phyloP scores from a whole-genome alignment of 1,140 invertebrate species.

The Kradibia gibbosae region DNA sequence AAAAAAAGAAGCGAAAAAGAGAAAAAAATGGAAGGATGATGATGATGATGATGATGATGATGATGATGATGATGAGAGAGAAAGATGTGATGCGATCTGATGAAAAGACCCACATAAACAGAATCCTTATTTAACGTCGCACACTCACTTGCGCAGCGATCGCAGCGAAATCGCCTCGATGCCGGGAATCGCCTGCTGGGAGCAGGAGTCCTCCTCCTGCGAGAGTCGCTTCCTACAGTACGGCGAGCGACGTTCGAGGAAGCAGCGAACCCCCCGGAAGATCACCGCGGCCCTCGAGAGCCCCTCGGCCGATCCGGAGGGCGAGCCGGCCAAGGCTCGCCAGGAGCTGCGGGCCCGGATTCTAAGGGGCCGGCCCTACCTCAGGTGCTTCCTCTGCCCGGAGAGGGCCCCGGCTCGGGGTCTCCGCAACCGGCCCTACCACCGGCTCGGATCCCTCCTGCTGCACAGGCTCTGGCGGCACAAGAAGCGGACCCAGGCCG shows the following conservation, averaged over 20 bases:
- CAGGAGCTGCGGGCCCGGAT: neutral
- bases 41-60: neutral
- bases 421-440: conserved; percentile 61
- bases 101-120: conserved; percentile 8
- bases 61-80: neutral
- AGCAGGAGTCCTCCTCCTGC: conserved; percentile 45
- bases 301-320: neutral
- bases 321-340: conserved; percentile 18
- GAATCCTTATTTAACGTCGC: conserved; percentile 31
- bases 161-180: conserved; percentile 40
- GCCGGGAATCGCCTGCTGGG: conserved; percentile 43
- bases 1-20: conserved; percentile 51
- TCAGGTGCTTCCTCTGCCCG: conserved; percentile 58
- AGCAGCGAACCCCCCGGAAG: conserved; percentile 69
- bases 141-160: conserved; percentile 21
- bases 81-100: neutral
- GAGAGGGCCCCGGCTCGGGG: conserved; percentile 49
- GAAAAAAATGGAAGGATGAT: conserved; percentile 28
- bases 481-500: neutral
- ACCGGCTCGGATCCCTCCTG: conserved; percentile 68
- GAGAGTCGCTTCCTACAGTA: conserved; percentile 40
- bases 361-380: conserved; percentile 10
- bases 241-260: conserved; percentile 62
- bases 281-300: conserved; percentile 52
- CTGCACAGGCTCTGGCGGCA: conserved; percentile 72